Evolutionary conservation across 1,140 invertebrate species (phyloP).

Genomic region (Drosophila arawakana): DNA sequence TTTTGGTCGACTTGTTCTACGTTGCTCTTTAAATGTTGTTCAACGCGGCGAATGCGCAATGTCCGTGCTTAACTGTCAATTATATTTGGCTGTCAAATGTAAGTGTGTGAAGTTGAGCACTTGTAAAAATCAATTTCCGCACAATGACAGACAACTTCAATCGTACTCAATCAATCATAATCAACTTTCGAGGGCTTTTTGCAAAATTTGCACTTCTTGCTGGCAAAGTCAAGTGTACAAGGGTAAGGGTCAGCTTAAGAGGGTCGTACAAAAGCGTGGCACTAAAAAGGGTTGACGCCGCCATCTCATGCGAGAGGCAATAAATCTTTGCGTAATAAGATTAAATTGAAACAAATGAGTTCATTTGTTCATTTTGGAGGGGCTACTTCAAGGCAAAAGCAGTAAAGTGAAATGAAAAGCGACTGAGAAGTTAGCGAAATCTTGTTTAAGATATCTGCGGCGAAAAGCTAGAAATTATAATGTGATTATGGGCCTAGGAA

Average conservation of each 20-base stretch:
- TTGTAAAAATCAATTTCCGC: conserved; percentile 66
- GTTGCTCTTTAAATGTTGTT: conserved; percentile 46
- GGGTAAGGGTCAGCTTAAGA: conserved; percentile 21
- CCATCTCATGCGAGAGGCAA: conserved; percentile 69
- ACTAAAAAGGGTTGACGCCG: conserved; percentile 53
- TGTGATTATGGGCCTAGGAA: conserved; percentile 5
- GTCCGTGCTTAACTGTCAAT: conserved; percentile 60
- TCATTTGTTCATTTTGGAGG: conserved; percentile 58
- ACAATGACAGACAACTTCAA: conserved; percentile 52
- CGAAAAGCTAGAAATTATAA: conserved; percentile 10
- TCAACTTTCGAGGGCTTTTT: conserved; percentile 66
- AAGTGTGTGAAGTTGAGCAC: conserved; percentile 36
- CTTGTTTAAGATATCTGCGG: not conserved
- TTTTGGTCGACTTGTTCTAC: not conserved
- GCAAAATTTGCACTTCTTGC: conserved; percentile 42
- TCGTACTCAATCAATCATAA: conserved; percentile 79
- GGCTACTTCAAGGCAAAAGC: conserved; percentile 28
- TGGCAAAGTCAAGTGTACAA: conserved; percentile 7
- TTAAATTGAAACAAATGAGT: conserved; percentile 82
- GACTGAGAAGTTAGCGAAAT: not conserved
- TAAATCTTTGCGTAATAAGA: conserved; percentile 76
- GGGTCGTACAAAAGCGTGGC: not conserved
- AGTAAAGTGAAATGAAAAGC: not conserved
- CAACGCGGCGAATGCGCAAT: conserved; percentile 62
- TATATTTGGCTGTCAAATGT: conserved; percentile 59